These are phyloP conservation scores for Diadema setosum DNA, from an alignment of 35 echinoderm and acorn worm species.

Conservation along the genomic window DNA sequence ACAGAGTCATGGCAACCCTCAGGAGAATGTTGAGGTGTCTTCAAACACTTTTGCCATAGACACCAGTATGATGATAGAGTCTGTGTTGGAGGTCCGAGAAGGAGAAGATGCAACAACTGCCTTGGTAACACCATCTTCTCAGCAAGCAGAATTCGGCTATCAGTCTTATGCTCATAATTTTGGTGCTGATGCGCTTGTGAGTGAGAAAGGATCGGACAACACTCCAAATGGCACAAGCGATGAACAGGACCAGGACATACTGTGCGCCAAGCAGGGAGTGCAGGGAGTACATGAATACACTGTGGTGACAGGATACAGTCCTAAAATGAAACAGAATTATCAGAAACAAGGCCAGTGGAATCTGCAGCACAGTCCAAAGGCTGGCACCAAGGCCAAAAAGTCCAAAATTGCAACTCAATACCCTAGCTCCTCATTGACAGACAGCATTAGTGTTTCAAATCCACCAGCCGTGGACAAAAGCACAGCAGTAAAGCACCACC, in stretches of 20 bases:
- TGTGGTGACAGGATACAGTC: slow-evolving; percentile 95
- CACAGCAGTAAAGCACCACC: slow-evolving; percentile 4
- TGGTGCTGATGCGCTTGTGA: slow-evolving; percentile 88
- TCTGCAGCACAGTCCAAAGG: slow-evolving; percentile 38
- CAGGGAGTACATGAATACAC: slow-evolving; percentile 59
- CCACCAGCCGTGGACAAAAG: neutral
- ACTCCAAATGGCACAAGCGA: slow-evolving; percentile 75
- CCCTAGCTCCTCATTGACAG: neutral
- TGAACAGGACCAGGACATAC: slow-evolving; percentile 79
- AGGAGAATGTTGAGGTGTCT: neutral
- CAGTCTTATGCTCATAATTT: slow-evolving; percentile 95
- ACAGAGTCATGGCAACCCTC: neutral
- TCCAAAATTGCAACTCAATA: slow-evolving; percentile 11
- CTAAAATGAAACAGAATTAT: slow-evolving; percentile 67
- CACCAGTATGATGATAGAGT: slow-evolving; percentile 83
- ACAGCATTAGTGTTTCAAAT: neutral
- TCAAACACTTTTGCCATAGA: slow-evolving; percentile 80
- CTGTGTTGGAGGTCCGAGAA: slow-evolving; percentile 74
- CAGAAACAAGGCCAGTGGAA: slow-evolving; percentile 39
- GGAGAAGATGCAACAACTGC: slow-evolving; percentile 27
- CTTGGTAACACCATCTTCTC: slow-evolving; percentile 1
- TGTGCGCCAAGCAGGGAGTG: neutral
- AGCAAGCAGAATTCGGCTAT: slow-evolving; percentile 78
- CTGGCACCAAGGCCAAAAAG: slow-evolving; percentile 66
- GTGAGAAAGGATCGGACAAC: slow-evolving; percentile 85